These are phyloP conservation scores for Calliscelio sp. DNA, from an alignment of 2,888 invertebrate genomes.

Conservation along the genomic window DNA sequence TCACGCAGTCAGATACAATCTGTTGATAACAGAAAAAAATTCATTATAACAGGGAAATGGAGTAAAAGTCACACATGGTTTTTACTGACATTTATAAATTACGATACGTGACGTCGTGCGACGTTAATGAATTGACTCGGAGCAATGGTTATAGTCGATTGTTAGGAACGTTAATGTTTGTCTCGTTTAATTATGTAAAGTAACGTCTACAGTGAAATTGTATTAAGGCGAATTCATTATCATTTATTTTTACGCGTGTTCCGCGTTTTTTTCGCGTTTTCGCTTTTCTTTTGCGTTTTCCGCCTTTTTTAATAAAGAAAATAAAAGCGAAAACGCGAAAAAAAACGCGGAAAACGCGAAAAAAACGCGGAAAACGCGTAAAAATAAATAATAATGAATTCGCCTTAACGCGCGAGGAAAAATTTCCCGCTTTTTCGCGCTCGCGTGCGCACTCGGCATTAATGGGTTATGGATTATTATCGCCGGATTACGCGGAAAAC, in stretches of 20 bases:
- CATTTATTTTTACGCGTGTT: no score
- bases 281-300: no score
- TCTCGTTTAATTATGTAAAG: conserved; percentile 47
- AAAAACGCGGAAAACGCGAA: no score
- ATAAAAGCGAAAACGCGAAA: no score
- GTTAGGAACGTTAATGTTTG: conserved; percentile 25
- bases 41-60: conserved; percentile 40
- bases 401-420: conserved; percentile 59
- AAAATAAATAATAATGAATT: no score
- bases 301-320: no score
- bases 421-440: conserved; percentile 53
- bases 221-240: no score
- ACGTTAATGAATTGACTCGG: conserved; percentile 49
- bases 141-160: conserved; percentile 14
- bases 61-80: conserved; percentile 35
- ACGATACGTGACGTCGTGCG: conserved; percentile 17
- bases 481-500: conserved; percentile 67
- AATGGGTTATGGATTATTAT: conserved; percentile 76
- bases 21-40: conserved; percentile 25
- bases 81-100: conserved; percentile 52
- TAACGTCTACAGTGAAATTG: conserved; percentile 15
- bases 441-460: conserved; percentile 64
- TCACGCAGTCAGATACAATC: conserved; percentile 43
- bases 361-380: no score
- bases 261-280: no score